Evolutionary conservation across 2,888 invertebrate species (phyloP), one percentile per base, ranked within the genome.

Genomic region (Andrena minutula): DNA sequence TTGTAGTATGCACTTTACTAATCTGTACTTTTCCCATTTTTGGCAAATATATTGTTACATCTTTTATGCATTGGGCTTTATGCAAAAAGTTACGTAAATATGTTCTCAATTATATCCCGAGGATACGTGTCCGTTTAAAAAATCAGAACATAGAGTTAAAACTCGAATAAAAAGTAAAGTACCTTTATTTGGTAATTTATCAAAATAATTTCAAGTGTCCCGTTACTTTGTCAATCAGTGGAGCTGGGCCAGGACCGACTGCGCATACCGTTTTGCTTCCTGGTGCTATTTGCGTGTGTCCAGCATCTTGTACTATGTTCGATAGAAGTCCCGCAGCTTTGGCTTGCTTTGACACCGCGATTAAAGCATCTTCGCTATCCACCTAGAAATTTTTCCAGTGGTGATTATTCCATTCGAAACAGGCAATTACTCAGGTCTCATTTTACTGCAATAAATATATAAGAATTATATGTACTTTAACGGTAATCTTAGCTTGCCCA

Each of bases 241-340:
- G 95, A 87, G 96, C 96, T 56, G 97, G 96, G 3, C 97, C 99
- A 65, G 99, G 99, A n/a, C 99, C 99, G 72, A 99, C 95, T 0
- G 98, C 99, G 75, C 99, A 95, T 1, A 99, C 99, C 76, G 99
- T 99, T 90, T 96, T 96, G 10, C 98, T 97, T 85, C 99, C 98
- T 0, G 97, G 96, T 64, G 97, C 97, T 83, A 99, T 97, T 94
- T 99, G 99, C 6, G 99, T 99, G 87, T 98, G 96, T 1, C 99
- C 99, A 4, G 99, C 99, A 94, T 99, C 99, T 84, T 96, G 95
- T 81, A 99, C 96, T 35, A 98, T 92, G 82, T 97, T 96, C 12
- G 96, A 96, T 51, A 97, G 94, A 0, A 99, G 94, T 41, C 97
- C 97, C 79, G 95, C 92, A 41, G 95, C 94, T 88, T 95, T 96